phyloP scores from a whole-genome alignment of 2,888 invertebrate species.

The Cremastinae sp. region DNA sequence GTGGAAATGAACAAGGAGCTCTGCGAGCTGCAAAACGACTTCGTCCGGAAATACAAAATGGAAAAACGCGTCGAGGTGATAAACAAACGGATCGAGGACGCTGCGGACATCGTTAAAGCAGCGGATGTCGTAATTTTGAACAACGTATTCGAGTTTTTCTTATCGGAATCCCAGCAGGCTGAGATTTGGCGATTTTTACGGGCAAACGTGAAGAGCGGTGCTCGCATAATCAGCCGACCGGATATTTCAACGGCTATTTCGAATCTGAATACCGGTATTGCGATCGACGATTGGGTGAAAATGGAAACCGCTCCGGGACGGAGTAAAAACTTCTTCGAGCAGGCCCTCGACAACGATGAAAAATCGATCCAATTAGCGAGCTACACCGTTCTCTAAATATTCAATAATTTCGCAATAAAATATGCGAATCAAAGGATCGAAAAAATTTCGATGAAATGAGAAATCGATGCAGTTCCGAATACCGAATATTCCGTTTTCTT shows the following conservation, averaged over 20 bases:
- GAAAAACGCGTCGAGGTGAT: conserved; percentile 82
- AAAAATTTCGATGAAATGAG: background rate
- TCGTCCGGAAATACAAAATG: conserved; percentile 82
- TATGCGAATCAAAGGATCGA: conserved; percentile 13
- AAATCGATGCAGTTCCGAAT: background rate
- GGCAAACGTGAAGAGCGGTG: conserved; percentile 82
- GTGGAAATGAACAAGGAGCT: conserved; percentile 87
- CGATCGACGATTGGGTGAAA: conserved; percentile 81
- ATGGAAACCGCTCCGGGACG: conserved; percentile 59
- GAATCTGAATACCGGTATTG: conserved; percentile 81
- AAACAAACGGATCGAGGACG: conserved; percentile 83
- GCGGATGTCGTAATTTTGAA: conserved; percentile 85
- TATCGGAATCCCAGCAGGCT: conserved; percentile 82
- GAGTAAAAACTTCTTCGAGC: conserved; percentile 34
- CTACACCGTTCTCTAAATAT: conserved; percentile 56
- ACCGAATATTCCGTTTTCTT: background rate
- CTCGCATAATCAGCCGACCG: conserved; percentile 83
- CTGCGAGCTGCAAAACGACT: conserved; percentile 83
- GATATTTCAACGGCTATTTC: conserved; percentile 82
- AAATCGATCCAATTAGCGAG: conserved; percentile 61
- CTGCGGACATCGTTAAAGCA: conserved; percentile 81
- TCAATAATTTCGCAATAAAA: conserved; percentile 5
- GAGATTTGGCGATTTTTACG: conserved; percentile 84
- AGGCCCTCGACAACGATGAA: conserved; percentile 40
- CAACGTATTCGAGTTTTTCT: conserved; percentile 87